A percentile compares a stretch with the other conserved stretches of the same genome.
phyloP scores from a whole-genome alignment of 2,797 vertebrate species.

The Spinus pinus region DNA sequence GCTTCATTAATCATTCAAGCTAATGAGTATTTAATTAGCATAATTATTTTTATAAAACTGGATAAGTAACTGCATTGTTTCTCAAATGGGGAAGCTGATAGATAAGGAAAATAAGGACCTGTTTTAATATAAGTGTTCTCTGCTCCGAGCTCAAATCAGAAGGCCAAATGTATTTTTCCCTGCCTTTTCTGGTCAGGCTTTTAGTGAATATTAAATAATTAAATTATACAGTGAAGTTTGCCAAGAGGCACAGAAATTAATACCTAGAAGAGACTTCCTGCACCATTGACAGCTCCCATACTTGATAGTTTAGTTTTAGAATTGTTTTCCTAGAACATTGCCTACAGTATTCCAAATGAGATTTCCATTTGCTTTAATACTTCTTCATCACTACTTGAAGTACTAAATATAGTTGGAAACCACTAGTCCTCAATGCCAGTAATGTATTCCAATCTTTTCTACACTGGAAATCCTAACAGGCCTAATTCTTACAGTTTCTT shows the following conservation, averaged over 20 bases:
- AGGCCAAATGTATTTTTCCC: background rate
- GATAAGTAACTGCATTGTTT: background rate
- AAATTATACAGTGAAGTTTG: background rate
- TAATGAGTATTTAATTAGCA: background rate
- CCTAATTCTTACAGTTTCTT: background rate
- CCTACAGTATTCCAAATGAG: background rate
- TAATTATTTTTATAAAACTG: background rate
- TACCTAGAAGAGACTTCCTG: background rate
- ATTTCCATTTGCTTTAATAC: background rate
- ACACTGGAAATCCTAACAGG: background rate
- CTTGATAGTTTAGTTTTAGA: background rate
- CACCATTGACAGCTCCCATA: background rate
- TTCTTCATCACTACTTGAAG: background rate
- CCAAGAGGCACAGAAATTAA: background rate
- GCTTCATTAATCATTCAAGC: background rate
- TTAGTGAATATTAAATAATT: background rate
- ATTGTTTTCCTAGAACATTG: background rate
- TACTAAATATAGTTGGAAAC: background rate
- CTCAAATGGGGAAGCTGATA: background rate
- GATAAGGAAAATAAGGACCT: background rate
- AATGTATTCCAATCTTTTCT: background rate
- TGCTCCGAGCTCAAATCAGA: background rate
- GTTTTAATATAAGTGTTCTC: background rate
- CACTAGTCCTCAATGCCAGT: background rate
- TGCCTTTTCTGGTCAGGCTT: background rate